These are phyloP conservation scores for Drosophila setifemur DNA, from an alignment of 1,140 invertebrate species.

Conservation along the genomic window DNA sequence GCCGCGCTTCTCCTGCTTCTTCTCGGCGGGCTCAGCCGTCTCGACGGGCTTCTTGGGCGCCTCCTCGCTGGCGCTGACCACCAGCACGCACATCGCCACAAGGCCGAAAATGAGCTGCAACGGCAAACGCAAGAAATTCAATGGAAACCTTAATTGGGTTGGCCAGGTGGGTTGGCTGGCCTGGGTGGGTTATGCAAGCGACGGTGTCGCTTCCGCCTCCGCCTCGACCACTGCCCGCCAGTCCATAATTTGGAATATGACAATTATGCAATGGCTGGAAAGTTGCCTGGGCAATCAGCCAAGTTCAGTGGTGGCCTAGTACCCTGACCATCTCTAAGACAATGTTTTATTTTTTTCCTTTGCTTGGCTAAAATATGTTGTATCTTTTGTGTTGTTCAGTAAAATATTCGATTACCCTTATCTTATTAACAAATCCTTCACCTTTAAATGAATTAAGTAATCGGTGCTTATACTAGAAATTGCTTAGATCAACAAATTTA, in stretches of 20 bases:
- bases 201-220: slow-evolving; percentile 40
- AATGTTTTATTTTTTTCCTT: too few relatives aligned
- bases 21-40: slow-evolving; percentile 83
- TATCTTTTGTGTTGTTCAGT: too few relatives aligned
- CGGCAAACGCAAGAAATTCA: slow-evolving; percentile 33
- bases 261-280: slow-evolving; percentile 66
- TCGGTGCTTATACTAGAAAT: too few relatives aligned
- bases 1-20: slow-evolving; percentile 89
- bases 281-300: slow-evolving; percentile 49
- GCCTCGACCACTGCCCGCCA: slow-evolving; percentile 1
- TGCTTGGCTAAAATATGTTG: too few relatives aligned
- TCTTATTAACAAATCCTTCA: too few relatives aligned
- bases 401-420: too few relatives aligned
- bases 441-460: too few relatives aligned
- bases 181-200: slow-evolving; percentile 48
- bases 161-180: slow-evolving; percentile 42
- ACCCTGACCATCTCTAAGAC: too few relatives aligned
- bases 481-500: too few relatives aligned
- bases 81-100: slow-evolving; percentile 82
- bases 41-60: slow-evolving; percentile 75
- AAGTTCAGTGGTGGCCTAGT: slow-evolving; percentile 59
- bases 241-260: slow-evolving; percentile 69
- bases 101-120: slow-evolving; percentile 83
- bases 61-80: slow-evolving; percentile 83
- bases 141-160: slow-evolving; percentile 10